These are phyloP conservation scores for Brachirus orientalis DNA, from an alignment of 2,113 vertebrate genomes.

Conservation along the genomic window DNA sequence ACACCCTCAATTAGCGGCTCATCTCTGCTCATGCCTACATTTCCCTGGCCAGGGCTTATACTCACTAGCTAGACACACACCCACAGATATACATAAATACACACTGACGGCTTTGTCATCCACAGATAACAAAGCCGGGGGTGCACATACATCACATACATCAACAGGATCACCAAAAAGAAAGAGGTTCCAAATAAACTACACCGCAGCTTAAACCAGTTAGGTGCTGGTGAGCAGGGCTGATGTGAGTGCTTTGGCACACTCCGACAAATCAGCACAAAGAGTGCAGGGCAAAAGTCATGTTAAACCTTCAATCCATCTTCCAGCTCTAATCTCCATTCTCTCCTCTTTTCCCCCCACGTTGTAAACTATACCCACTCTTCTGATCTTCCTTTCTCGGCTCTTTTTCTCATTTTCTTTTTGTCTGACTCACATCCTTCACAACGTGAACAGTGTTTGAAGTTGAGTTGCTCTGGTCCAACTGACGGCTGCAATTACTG, in stretches of 20 bases:
- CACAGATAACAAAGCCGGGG: background rate
- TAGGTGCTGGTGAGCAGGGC: conserved; percentile 45
- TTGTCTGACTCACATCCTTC: conserved; percentile 63
- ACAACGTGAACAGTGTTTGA: conserved; percentile 55
- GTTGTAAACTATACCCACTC: conserved; percentile 50
- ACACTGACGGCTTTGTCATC: background rate
- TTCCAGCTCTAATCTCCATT: conserved; percentile 64
- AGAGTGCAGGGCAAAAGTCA: conserved; percentile 68
- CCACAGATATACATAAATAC: conserved; percentile 3
- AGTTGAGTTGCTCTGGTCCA: conserved; percentile 42
- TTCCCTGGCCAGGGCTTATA: conserved; percentile 72
- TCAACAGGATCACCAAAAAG: conserved; percentile 30
- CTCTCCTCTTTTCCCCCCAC: conserved; percentile 47
- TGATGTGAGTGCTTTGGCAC: conserved; percentile 59
- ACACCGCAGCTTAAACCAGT: conserved; percentile 17
- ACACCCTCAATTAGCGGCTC: conserved; percentile 77
- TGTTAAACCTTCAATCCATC: conserved; percentile 64
- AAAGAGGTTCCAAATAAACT: conserved; percentile 35
- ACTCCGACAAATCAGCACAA: conserved; percentile 66
- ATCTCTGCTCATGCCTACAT: conserved; percentile 81
- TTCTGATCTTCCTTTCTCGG: conserved; percentile 37
- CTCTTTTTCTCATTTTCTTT: conserved; percentile 32
- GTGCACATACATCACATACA: background rate
- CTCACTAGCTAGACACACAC: conserved; percentile 28
- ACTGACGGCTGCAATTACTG: conserved; percentile 62